These are phyloP conservation scores for Zaprionus taronus DNA, from an alignment of 1,140 invertebrate species.

Conservation along the genomic window DNA sequence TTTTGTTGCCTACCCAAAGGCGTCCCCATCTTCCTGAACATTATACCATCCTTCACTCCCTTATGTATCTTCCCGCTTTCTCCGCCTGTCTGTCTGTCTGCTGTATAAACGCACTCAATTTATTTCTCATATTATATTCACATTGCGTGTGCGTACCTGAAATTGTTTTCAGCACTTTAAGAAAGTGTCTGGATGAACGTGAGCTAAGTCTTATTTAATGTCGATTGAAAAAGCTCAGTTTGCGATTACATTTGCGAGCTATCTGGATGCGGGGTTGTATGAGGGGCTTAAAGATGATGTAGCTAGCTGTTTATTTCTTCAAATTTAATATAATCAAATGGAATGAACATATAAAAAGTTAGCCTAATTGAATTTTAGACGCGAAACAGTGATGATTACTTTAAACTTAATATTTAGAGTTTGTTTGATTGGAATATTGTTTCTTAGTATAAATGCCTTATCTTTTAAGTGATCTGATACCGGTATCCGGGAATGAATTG, in stretches of 20 bases:
- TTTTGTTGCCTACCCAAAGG: constrained; percentile 65
- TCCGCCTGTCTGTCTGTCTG: constrained; percentile 17
- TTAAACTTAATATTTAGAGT: background rate
- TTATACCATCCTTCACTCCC: background rate
- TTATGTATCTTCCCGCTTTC: background rate
- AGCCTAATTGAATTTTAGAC: background rate
- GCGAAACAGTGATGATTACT: background rate
- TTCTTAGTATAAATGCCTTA: too few relatives aligned
- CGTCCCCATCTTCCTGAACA: constrained; percentile 15
- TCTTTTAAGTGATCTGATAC: too few relatives aligned
- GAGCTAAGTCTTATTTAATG: constrained; percentile 41
- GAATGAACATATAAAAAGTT: background rate
- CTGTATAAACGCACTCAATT: constrained; percentile 57
- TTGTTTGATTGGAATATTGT: too few relatives aligned
- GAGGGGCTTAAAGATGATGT: background rate
- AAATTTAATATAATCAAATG: background rate
- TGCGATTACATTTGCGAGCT: background rate
- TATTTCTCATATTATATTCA: constrained; percentile 72
- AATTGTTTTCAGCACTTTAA: constrained; percentile 61
- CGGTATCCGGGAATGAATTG: too few relatives aligned
- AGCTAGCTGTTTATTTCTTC: background rate
- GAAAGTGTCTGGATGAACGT: constrained; percentile 18
- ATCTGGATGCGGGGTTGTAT: background rate
- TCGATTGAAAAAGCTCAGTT: constrained; percentile 24
- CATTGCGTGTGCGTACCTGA: constrained; percentile 60